Evolutionary conservation across 2,888 invertebrate species (phyloP).

Genomic region (Tanypteryx hageni): DNA sequence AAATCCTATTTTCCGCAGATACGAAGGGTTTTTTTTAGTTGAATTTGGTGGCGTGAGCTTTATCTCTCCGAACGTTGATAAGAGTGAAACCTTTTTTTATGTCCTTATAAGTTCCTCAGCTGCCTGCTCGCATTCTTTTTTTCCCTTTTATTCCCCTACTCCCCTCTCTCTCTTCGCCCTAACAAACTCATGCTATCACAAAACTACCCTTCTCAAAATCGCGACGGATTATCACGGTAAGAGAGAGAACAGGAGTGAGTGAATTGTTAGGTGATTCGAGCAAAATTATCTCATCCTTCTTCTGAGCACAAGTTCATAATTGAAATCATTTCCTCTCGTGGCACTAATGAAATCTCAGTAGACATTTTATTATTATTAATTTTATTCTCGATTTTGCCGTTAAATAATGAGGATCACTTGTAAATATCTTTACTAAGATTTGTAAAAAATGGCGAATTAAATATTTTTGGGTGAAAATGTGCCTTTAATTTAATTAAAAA

Average conservation of each 20-base stretch:
- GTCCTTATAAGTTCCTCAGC: neutral
- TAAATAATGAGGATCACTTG: too few species aligned
- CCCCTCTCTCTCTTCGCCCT: neutral
- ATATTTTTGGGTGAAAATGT: too few species aligned
- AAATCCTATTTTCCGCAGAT: neutral
- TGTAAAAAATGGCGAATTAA: too few species aligned
- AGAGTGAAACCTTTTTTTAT: neutral
- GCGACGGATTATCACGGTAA: neutral
- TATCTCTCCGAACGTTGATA: neutral
- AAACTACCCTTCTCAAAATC: constrained; percentile 6
- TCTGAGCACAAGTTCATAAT: too few species aligned
- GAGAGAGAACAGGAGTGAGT: neutral
- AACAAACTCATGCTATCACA: neutral
- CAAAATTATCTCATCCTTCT: too few species aligned
- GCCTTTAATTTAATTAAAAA: too few species aligned
- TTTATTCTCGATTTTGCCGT: too few species aligned
- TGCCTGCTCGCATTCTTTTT: constrained; percentile 1
- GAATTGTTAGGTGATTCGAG: too few species aligned
- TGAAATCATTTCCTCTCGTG: too few species aligned
- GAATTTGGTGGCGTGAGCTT: neutral
- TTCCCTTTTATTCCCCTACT: neutral
- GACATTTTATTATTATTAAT: too few species aligned
- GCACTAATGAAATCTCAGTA: too few species aligned
- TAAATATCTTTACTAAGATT: too few species aligned
- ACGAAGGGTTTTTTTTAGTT: neutral